phyloP scores from a whole-genome alignment of 2,113 vertebrate species.

The Corapipo altera region DNA sequence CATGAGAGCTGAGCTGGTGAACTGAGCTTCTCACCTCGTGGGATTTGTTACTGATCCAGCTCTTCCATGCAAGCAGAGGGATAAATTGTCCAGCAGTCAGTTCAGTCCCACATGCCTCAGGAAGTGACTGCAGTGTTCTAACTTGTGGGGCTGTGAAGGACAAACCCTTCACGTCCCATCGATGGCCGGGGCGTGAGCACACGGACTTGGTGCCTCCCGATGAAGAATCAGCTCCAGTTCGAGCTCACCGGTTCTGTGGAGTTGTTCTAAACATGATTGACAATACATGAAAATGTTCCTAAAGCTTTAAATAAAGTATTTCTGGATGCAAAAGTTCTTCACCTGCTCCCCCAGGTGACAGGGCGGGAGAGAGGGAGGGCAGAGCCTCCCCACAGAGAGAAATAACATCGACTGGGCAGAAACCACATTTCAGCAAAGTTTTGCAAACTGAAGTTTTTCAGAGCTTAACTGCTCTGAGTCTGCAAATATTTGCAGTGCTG shows the following conservation, averaged over 20 bases:
- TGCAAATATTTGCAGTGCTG: neutral
- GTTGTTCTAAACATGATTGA: neutral
- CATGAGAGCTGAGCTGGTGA: neutral
- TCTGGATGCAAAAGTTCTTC: neutral
- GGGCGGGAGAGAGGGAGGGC: neutral
- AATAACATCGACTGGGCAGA: neutral
- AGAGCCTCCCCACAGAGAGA: neutral
- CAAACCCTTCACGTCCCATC: neutral
- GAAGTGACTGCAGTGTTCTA: neutral
- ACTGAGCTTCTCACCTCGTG: neutral
- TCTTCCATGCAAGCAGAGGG: neutral
- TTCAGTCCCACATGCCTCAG: neutral
- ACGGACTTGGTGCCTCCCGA: neutral
- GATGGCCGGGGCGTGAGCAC: rapidly evolving
- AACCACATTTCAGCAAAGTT: neutral
- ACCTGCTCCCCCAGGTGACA: neutral
- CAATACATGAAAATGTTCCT: neutral
- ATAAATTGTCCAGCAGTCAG: rapidly evolving
- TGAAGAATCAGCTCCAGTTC: neutral
- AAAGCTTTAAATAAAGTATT: neutral
- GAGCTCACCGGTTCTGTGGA: rapidly evolving
- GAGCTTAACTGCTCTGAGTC: neutral
- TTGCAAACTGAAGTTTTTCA: neutral
- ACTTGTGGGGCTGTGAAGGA: neutral
- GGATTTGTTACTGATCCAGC: neutral